Base-by-base conservation (phyloP, 2,797 vertebrate species). In the Neosilurus hyrtlii region DNA sequence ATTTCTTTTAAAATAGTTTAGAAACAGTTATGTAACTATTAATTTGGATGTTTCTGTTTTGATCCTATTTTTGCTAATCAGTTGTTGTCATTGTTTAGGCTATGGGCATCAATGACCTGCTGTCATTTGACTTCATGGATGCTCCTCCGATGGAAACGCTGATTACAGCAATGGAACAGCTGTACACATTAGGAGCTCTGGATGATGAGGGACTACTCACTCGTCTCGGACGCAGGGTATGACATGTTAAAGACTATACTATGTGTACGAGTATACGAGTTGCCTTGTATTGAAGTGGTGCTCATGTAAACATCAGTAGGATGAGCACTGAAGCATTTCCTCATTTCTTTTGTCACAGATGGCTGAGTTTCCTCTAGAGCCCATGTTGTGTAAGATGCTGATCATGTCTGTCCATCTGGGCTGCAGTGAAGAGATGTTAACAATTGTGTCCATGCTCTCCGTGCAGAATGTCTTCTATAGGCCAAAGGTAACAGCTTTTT, bases 51-150 rank as follows among this genome's bases (percentile, higher is more conserved):
- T 15, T 24, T 73, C 30, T 52, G 37, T 20, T 5, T 49, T 18
- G 9, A 10, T 30, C 20, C 1, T 15, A n/a, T 37, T 43, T 76
- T 61, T 61, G 10, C 15, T 77, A 11, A 66, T 57, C 35, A 1
- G 0, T 82, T 37, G 73, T 72, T 75, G 20, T 83, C 26, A 35
- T 66, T 70, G n/a, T 6, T 26, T 90, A 99, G 98, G 98, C 98
- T 0, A 99, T 99, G 98, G 98, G 98, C 79, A 99, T 99, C 93
- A 99, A 99, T 1, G 98, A 99, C 90, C 92, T 99, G 68, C 94
- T 99, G 52, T 99, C 98, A 4, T 99, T 99, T 78, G 98, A 99
- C 93, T 99, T 99, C 80, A 99, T 99, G 98, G 98, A 99, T 49
- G 98, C 98, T 63, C 98, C 98, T 0, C 98, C 98, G 0, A 99